These are phyloP conservation scores for Alexandromys fortis DNA, from an alignment of 2,113 vertebrate genomes.

Conservation along the genomic window DNA sequence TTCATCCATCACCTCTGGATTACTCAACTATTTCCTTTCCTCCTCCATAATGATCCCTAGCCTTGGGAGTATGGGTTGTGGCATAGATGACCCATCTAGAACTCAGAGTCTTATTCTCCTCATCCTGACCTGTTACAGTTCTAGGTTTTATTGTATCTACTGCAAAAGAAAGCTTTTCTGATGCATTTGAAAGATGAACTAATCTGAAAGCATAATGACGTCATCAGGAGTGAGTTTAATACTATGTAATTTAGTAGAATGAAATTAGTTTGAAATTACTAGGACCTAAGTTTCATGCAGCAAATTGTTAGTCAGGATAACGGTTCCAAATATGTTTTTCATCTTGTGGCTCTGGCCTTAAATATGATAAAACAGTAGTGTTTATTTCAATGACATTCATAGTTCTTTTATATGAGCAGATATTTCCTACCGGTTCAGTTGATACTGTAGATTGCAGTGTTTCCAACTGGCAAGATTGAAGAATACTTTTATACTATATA, in stretches of 20 bases:
- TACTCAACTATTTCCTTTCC: fast-evolving
- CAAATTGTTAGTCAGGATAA: background rate
- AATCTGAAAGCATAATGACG: background rate
- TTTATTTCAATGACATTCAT: background rate
- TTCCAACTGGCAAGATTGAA: background rate
- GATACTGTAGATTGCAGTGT: background rate
- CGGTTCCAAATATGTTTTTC: background rate
- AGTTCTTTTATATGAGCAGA: background rate
- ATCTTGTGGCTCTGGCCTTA: background rate
- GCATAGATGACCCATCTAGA: background rate
- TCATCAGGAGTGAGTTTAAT: background rate
- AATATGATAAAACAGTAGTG: background rate
- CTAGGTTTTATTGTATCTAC: background rate
- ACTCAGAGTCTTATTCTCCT: background rate
- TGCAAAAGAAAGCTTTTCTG: background rate
- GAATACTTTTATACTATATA: background rate
- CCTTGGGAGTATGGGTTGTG: background rate
- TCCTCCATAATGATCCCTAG: background rate
- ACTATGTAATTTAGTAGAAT: background rate
- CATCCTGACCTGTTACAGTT: background rate
- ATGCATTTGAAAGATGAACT: background rate
- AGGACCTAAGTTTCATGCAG: background rate
- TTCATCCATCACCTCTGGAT: background rate
- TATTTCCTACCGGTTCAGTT: background rate
- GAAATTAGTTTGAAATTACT: background rate